Base-by-base conservation (phyloP, 2,113 vertebrate species). In the Tragelaphus imberbis region DNA sequence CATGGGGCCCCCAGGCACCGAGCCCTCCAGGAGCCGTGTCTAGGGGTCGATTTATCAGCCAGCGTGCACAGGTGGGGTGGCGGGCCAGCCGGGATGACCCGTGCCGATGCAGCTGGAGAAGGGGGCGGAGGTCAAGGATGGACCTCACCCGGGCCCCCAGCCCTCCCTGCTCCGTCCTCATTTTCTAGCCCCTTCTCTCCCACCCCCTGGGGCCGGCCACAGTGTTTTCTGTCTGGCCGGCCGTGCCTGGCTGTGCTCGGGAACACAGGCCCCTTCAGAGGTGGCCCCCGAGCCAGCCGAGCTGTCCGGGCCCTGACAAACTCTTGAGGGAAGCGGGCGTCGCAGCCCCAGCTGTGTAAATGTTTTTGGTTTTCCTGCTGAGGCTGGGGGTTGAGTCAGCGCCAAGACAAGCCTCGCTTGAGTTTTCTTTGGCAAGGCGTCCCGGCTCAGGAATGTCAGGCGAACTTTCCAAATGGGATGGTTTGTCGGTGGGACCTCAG, bases 271-370 rank as follows among this genome's bases (percentile, higher is more conserved):
- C 97, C 98, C 98, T 98, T 98, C 98, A 99, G 98, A 98, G 97
- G 85, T 80, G 96, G 98, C 98, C 98, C 98, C 97, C 93, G 90
- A 98, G 97, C 94, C 97, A 28, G 95, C 98, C 8, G 0, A 97
- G 98, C 97, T 97, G 98, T 96, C 97, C 80, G 55, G 97, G 97
- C 95, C 98, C 98, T 98, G 98, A 98, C 98, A 98, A 98, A 97
- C 98, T 98, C 99, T 98, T 98, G 98, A 98, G 99, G 98, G 99
- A 98, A 98, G 96, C 98, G 98, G 99, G 99, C 98, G 99, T 98
- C 99, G 99, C 99, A 98, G 99, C 99, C 99, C 99, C 99, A 99
- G 99, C 99, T 99, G 99, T 99, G 99, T 99, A 99, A 99, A 99
- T 99, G 99, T 99, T 99, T 99, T 99, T 98, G 99, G 99, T 99